phyloP scores from a whole-genome alignment of 2,113 vertebrate genomes.

The Pachypanchax playfairii region DNA sequence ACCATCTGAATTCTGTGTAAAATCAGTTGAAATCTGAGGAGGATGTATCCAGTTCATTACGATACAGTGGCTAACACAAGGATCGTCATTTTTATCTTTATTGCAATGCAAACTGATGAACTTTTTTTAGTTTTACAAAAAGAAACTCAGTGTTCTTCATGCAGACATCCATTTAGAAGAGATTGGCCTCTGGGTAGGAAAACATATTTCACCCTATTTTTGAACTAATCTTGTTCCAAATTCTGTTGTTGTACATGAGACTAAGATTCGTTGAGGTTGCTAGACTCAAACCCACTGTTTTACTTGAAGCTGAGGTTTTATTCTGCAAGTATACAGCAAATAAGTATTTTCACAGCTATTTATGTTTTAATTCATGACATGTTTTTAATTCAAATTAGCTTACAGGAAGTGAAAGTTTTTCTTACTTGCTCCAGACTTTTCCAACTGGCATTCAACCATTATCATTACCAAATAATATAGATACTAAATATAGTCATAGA shows the following conservation, averaged over 20 bases:
- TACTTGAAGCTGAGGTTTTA: too few relatives aligned
- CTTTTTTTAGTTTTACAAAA: constrained; percentile 40
- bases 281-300: too few relatives aligned
- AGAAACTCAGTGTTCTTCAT: constrained; percentile 70
- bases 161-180: constrained; percentile 53
- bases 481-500: too few relatives aligned
- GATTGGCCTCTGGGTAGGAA: constrained; percentile 46
- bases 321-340: too few relatives aligned
- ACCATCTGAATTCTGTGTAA: constrained; percentile 35
- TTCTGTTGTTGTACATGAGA: too few relatives aligned
- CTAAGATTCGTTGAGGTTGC: too few relatives aligned
- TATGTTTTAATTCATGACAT: too few relatives aligned
- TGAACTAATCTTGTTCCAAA: too few relatives aligned
- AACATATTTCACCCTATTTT: neutral
- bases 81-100: constrained; percentile 76
- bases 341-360: too few relatives aligned
- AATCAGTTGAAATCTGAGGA: constrained; percentile 30
- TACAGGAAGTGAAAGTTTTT: constrained; percentile 10
- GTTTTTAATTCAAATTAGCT: neutral
- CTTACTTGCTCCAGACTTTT: constrained; percentile 11
- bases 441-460: constrained; percentile 35
- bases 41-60: constrained; percentile 55
- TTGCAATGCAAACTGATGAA: constrained; percentile 53
- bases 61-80: constrained; percentile 68
- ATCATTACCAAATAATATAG: too few relatives aligned